phyloP scores from a whole-genome alignment of 2,113 vertebrate genomes.

The Condylura cristata region DNA sequence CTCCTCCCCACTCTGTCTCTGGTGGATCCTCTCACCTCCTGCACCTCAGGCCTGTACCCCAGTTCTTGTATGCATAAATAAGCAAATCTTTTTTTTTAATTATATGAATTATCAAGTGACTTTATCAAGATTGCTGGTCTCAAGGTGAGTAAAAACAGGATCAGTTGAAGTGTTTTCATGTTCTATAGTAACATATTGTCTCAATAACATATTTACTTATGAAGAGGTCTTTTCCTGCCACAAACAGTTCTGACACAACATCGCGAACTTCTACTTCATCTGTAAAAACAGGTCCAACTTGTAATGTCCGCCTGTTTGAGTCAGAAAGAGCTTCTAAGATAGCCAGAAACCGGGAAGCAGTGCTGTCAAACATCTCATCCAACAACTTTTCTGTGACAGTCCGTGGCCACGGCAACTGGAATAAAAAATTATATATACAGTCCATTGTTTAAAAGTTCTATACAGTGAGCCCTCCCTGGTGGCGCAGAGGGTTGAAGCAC shows the following conservation, averaged over 20 bases:
- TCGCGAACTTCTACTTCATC: slow-evolving; percentile 88
- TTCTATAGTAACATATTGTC: not conserved
- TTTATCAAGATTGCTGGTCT: not conserved
- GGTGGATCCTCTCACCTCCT: too few relatives aligned
- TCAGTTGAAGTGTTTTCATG: not conserved
- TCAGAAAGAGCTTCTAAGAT: slow-evolving; percentile 92
- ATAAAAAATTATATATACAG: not conserved
- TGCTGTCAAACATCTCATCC: slow-evolving; percentile 89
- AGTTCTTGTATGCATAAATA: too few relatives aligned
- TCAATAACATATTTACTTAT: slow-evolving; percentile 85
- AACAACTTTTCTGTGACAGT: slow-evolving; percentile 88
- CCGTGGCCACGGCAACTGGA: slow-evolving; percentile 89
- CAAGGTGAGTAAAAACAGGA: not conserved
- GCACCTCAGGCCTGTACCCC: too few relatives aligned
- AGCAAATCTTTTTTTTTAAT: too few relatives aligned
- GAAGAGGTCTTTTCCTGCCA: slow-evolving; percentile 92
- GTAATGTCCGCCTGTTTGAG: slow-evolving; percentile 82
- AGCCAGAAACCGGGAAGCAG: slow-evolving; percentile 90
- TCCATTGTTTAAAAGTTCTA: not conserved
- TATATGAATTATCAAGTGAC: not conserved
- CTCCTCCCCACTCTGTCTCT: too few relatives aligned
- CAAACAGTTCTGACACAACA: slow-evolving; percentile 91
- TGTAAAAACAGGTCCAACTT: slow-evolving; percentile 80
- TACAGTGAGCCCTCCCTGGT: too few relatives aligned
- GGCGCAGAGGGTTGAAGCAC: too few relatives aligned